Evolutionary conservation across 1,140 invertebrate species (phyloP), one percentile per base, ranked within the genome.

Genomic region (Thrips palmi): DNA sequence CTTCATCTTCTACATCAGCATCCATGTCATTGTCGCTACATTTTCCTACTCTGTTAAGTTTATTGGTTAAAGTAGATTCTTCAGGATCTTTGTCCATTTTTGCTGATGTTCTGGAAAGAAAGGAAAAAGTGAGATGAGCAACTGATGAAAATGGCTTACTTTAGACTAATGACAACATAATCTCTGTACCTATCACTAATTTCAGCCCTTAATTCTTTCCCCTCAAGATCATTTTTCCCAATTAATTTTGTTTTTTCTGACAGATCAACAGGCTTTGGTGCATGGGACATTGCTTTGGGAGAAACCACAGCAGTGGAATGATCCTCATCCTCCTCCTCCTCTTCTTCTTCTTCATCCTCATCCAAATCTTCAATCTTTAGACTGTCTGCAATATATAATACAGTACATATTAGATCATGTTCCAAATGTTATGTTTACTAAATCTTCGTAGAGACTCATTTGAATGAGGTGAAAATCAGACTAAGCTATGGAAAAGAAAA

Each of bases 241-340:
- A 17, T 31, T 18, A 39, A 25, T 0, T 35, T 8, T 14, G 11
- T 7, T 32, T 7, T 6, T 8, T 10, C 8, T 15, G 8, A 32
- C 7, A 7, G 8, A 32, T 27, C 7, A 27, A 12, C 24, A 8
- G 7, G 24, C 7, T n/a, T n/a, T n/a, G n/a, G 19, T 18, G 7
- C 19, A 31, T 18, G 29, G 1, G 14, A 6, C 14, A 6, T 31
- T 31, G n/a, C 29, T 15, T 2, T 31, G 29, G 19, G 14, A 18
- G 19, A 6, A 8, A 31, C 29, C 14, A 12, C 29, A 15, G 3
- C 29, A 8, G 7, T 15, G 11, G 56, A 55, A 14, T 60, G 53
- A 33, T 56, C 59, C 5, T 59, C 54, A 47, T 62, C 56, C 3
- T 58, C 55, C 20, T 40, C 43, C 21, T 46, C 45, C 33, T 40